A percentile compares a stretch with the other conserved stretches of the same genome.
phyloP scores from a whole-genome alignment of 1,140 invertebrate genomes.

The Dendrolimus punctatus region DNA sequence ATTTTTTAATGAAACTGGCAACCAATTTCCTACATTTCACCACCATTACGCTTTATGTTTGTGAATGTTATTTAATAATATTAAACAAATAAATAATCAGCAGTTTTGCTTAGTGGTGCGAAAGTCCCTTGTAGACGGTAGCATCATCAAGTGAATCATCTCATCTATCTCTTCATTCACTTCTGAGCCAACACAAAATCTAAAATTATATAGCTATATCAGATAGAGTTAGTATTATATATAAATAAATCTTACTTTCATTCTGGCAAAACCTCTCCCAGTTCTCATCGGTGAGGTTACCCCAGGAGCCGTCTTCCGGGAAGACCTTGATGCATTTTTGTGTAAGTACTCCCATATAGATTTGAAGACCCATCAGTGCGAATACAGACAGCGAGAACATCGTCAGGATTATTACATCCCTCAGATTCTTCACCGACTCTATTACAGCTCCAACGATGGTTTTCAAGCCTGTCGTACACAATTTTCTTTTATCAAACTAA shows the following conservation, averaged over 20 bases:
- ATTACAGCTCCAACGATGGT: conserved; percentile 99
- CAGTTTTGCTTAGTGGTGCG: no score
- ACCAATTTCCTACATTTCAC: no score
- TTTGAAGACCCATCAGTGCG: conserved; percentile 97
- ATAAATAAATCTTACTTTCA: conserved; percentile 77
- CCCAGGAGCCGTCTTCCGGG: conserved; percentile 89
- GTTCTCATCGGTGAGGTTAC: conserved; percentile 89
- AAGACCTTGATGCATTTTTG: conserved; percentile 96
- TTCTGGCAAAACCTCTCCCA: conserved; percentile 87
- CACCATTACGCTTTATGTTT: no score
- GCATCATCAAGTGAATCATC: no score
- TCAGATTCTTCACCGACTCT: conserved; percentile 98
- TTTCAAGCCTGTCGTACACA: conserved; percentile 87
- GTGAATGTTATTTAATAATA: no score
- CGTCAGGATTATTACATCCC: conserved; percentile 99
- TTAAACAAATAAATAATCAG: no score
- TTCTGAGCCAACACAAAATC: no score
- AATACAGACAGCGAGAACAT: conserved; percentile 99
- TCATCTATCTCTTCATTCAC: no score
- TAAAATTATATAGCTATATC: neutral
- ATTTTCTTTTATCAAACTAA: no score
- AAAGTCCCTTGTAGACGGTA: no score
- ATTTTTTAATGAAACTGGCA: no score
- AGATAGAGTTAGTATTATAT: conserved; percentile 70
- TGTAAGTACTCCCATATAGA: conserved; percentile 97